Conservation (phyloP, 2,113 vertebrate species). For the Cricetomys ansorgei region DNA sequence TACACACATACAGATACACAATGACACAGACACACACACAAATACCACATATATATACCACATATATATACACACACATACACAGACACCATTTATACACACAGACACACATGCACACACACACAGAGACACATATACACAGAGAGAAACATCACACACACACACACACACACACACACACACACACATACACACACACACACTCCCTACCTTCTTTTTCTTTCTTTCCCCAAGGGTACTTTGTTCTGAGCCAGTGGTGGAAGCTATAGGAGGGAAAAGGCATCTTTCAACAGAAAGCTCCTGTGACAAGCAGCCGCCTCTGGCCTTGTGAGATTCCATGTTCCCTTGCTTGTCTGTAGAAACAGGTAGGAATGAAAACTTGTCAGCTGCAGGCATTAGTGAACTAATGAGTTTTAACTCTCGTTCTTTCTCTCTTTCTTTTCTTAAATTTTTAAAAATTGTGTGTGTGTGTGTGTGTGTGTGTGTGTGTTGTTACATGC, state of each 20-base stretch:
- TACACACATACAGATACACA: neutral
- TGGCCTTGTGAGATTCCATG: conserved; percentile 5
- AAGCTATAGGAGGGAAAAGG: conserved; percentile 73
- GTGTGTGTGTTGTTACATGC: neutral
- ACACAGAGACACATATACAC: too few species aligned
- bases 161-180: too few species aligned
- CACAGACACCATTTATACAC: too few species aligned
- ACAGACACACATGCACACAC: neutral
- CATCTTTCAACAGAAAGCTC: conserved; percentile 41
- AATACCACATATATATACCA: neutral
- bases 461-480: neutral
- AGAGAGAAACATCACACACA: too few species aligned
- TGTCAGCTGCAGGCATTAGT: neutral
- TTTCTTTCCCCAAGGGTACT: conserved; percentile 56
- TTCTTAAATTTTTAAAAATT: neutral
- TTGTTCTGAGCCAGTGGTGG: conserved; percentile 59
- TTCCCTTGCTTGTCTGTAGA: conserved; percentile 70
- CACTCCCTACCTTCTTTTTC: conserved; percentile 71
- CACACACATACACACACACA: neutral
- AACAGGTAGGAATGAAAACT: neutral
- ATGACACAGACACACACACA: neutral
- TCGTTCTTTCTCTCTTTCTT: neutral
- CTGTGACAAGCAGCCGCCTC: conserved; percentile 41
- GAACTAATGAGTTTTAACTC: neutral
- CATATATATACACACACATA: neutral